Base-by-base conservation (phyloP, 2,797 vertebrate genomes). In the Paratrypauchen microcephalus region DNA sequence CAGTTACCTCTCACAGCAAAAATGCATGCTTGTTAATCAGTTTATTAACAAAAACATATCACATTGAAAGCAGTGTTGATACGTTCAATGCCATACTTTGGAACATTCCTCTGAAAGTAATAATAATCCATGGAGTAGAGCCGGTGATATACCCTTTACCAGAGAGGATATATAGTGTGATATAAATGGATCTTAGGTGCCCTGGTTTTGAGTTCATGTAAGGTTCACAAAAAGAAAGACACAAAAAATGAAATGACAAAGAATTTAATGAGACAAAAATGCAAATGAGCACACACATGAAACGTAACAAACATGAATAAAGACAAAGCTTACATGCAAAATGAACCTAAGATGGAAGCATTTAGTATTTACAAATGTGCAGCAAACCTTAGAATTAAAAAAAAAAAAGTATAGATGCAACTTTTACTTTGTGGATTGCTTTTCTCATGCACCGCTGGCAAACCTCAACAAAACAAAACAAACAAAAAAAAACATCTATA, bases 221-320 rank as follows among this genome's bases (percentile, higher is more conserved):
- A 8, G 16, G 16, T 8, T 61, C 59, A 21, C 36, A 65, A 59
- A 73, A 60, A 50, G 75, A 62, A 67, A 28, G 52, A 68, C 59
- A 70, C 80, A 78, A 73, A 82, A 83, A 90, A 86, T 88, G 70
- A 87, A 89, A 89, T 84, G 79, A 86, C 66, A 78, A 75, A 82
- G 70, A 81, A 80, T 92, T 92, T 92, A 91, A 89, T 89, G 71
- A 78, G 83, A 85, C 79, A 88, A 85, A 57, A 64, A 87, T 81
- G 80, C 78, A 87, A 85, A 88, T 83, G 0, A 76, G 83, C 77
- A 89, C 79, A 84, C 75, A 67, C 52, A 83, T 32, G 56, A 87
- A 78, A 89, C 72, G 72, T 39, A 84, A 86, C 26, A 11, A 47
- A 82, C 70, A 75, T 69, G 30, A 85, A 58, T 71, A 73, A 9